Conservation (phyloP, 2,113 vertebrate species). For the Scalopus aquaticus region DNA sequence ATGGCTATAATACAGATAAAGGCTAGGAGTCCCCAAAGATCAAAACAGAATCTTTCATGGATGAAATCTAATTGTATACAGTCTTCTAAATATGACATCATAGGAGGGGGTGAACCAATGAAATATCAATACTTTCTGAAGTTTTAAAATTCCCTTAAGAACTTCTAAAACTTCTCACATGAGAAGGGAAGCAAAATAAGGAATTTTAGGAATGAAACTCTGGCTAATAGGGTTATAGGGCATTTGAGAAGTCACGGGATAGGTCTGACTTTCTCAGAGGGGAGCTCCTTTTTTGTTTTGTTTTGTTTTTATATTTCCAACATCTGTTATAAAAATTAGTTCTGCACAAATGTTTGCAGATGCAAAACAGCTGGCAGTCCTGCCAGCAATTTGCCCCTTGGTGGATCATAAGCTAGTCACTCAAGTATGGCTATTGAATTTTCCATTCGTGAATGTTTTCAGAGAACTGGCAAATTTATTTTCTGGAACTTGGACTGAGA, state of each 20-base stretch:
- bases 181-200: conserved; percentile 57
- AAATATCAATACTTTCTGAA: conserved; percentile 62
- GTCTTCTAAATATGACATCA: conserved; percentile 74
- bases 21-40: background rate
- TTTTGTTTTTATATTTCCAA: conserved; percentile 41
- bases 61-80: conserved; percentile 40
- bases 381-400: conserved; percentile 33
- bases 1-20: background rate
- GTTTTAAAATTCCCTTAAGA: conserved; percentile 57
- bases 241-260: conserved; percentile 71
- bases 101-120: conserved; percentile 67
- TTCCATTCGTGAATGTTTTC: conserved; percentile 64
- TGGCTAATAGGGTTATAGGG: conserved; percentile 63
- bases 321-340: conserved; percentile 77
- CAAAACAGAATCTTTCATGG: conserved; percentile 37
- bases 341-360: conserved; percentile 76
- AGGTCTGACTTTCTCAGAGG: conserved; percentile 60
- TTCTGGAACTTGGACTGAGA: conserved; percentile 23
- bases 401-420: conserved; percentile 52
- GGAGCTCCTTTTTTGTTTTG: conserved; percentile 35
- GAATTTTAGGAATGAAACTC: conserved; percentile 70
- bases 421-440: conserved; percentile 47
- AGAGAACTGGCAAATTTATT: conserved; percentile 59
- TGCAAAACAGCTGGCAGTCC: conserved; percentile 66
- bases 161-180: conserved; percentile 57